phyloP scores from a whole-genome alignment of 2,888 invertebrate species.

The Lysandra bellargus region DNA sequence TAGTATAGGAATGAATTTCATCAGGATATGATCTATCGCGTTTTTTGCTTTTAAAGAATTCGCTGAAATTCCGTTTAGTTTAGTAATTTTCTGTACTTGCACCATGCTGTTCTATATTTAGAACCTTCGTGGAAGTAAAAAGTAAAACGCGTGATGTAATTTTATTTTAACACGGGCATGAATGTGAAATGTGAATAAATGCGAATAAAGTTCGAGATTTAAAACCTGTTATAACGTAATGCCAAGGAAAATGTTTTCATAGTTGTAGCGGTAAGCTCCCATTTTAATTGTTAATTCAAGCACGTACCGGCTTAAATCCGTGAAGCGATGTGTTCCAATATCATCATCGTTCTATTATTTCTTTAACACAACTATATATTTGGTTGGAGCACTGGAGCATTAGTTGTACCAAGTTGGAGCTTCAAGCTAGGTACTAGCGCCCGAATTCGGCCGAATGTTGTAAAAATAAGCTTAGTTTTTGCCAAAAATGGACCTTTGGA shows the following conservation, averaged over 20 bases:
- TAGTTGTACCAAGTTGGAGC: no score
- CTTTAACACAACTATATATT: neutral
- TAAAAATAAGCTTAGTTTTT: no score
- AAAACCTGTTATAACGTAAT: constrained; percentile 22
- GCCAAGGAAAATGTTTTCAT: constrained; percentile 18
- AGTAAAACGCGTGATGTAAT: constrained; percentile 7
- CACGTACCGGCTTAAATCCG: constrained; percentile 15
- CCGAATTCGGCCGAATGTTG: no score
- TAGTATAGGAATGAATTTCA: no score
- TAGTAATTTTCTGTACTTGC: neutral
- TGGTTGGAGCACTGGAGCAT: neutral
- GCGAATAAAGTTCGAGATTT: constrained; percentile 3
- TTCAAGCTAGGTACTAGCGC: neutral
- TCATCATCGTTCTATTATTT: constrained; percentile 19
- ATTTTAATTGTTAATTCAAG: constrained; percentile 27
- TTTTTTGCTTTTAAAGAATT: neutral
- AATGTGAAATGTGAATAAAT: constrained; percentile 8
- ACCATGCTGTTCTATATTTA: neutral
- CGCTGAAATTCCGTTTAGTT: neutral
- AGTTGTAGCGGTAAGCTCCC: constrained; percentile 13
- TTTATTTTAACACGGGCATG: neutral
- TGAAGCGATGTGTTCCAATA: constrained; percentile 2
- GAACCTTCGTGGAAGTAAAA: neutral
- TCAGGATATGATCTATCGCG: no score
- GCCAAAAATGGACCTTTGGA: neutral